phyloP scores from a whole-genome alignment of 2,888 invertebrate genomes.

The Aleiodes alternator region DNA sequence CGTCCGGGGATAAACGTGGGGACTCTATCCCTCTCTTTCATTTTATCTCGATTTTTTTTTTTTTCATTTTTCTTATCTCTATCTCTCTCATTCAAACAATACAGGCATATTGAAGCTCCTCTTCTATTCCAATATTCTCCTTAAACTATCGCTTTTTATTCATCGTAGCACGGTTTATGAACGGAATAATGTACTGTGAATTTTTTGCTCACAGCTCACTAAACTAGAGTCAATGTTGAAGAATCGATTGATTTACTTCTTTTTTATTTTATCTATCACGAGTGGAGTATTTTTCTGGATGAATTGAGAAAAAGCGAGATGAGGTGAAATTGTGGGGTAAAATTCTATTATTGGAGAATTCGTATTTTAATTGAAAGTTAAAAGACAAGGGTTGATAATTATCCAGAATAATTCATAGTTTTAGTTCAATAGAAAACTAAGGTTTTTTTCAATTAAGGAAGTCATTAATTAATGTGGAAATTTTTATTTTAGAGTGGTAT shows the following conservation, averaged over 20 bases:
- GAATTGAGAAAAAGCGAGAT: too few relatives aligned
- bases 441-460: too few relatives aligned
- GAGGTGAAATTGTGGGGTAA: too few relatives aligned
- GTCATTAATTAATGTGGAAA: too few relatives aligned
- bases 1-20: constrained; percentile 24
- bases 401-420: too few relatives aligned
- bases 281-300: too few relatives aligned
- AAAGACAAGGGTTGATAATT: too few relatives aligned
- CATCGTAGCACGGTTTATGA: constrained; percentile 52
- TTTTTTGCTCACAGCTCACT: background rate
- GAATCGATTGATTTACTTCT: constrained; percentile 17
- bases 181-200: constrained; percentile 50
- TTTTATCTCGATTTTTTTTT: background rate
- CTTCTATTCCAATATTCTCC: constrained; percentile 23
- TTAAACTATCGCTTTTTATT: constrained; percentile 54
- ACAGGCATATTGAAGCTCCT: background rate
- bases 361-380: too few relatives aligned
- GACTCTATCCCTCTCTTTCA: constrained; percentile 3
- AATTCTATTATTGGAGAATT: too few relatives aligned
- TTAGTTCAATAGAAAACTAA: too few relatives aligned
- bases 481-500: too few relatives aligned
- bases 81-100: background rate
- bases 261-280: background rate
- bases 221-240: background rate
- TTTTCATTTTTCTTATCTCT: constrained; percentile 12